Percentiles rank a stretch among this genome's conserved stretches.
Conservation (phyloP, 2,113 vertebrate genomes). For the Syngnathoides biaculeatus region DNA sequence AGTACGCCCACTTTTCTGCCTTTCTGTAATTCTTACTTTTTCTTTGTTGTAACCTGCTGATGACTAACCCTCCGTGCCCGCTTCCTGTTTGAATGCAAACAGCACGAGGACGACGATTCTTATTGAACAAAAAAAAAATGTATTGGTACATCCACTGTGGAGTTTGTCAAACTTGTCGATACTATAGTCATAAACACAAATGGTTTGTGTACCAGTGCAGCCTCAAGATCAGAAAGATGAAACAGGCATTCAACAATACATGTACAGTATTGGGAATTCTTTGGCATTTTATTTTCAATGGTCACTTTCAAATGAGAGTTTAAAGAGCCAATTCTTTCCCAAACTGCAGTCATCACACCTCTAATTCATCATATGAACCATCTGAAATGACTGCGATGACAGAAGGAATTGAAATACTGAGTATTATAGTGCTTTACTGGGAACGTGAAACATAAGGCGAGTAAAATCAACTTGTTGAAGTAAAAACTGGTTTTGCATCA, state of each 20-base stretch:
- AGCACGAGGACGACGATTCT: too few species aligned
- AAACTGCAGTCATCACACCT: not conserved
- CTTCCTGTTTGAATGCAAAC: too few species aligned
- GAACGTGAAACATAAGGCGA: not conserved
- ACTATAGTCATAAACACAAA: too few species aligned
- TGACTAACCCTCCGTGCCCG: too few species aligned
- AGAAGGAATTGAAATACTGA: not conserved
- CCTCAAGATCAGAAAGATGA: not conserved
- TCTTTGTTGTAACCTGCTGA: too few species aligned
- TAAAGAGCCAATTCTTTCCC: not conserved
- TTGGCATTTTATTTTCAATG: not conserved
- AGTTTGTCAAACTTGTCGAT: too few species aligned
- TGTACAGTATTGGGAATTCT: not conserved
- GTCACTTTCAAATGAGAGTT: conserved; percentile 1
- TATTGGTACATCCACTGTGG: too few species aligned
- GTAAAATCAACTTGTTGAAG: not conserved
- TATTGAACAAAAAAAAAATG: too few species aligned
- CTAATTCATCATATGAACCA: not conserved
- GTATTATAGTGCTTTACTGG: not conserved
- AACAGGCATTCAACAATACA: not conserved
- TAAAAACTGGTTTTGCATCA: not conserved
- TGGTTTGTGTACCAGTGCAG: not conserved
- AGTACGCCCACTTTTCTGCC: too few species aligned
- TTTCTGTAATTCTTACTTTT: too few species aligned
- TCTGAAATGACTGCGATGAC: not conserved